Evolutionary conservation across 2,888 invertebrate species (phyloP), one percentile per base, ranked within the genome.

Genomic region (Eupithecia tripunctaria): DNA sequence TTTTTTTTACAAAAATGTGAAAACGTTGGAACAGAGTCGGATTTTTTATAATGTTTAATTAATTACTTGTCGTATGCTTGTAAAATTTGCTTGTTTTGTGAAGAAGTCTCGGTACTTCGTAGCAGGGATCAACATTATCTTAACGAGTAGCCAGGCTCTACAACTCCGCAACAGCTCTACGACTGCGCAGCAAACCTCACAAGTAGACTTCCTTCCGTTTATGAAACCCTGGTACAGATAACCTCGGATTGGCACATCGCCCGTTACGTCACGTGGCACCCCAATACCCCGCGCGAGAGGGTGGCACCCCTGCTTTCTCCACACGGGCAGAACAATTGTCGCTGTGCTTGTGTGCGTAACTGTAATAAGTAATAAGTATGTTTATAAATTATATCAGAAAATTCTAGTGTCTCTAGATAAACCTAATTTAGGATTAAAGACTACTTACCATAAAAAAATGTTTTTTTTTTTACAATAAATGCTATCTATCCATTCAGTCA

Each of bases 221-320:
- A 77, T 87, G 82, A 10, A 68, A 18, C 60, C 84, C 84, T 85
- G 73, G 86, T 86, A 81, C 75, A 74, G 73, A 79, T 82, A 85
- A 82, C 82, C 82, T 84, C 84, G 84, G 83, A 81, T 80, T 82
- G 80, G 86, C 82, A 82, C 85, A 83, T 80, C 79, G 82, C 82
- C 81, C 80, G 78, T 78, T 81, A 86, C 89, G 87, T 88, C 88
- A 89, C 79, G 76, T 74, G 70, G 43, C 76, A 71, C 72, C 68
- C 80, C 78, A 76, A 38, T 21, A 14, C 14, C 36, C 14, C 36
- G 18, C 27, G 25, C 6, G 21, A 8, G 29, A 63, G 62, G 62
- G 32, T 18, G 21, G 43, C 12, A n/a, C 15, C 36, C 56, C 25
- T n/a, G 47, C 14, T 56, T 56, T 3, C 21, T 25, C 56, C 25